Conservation (phyloP, 2,888 invertebrate species). For the Sphaerophoria rueppellii region DNA sequence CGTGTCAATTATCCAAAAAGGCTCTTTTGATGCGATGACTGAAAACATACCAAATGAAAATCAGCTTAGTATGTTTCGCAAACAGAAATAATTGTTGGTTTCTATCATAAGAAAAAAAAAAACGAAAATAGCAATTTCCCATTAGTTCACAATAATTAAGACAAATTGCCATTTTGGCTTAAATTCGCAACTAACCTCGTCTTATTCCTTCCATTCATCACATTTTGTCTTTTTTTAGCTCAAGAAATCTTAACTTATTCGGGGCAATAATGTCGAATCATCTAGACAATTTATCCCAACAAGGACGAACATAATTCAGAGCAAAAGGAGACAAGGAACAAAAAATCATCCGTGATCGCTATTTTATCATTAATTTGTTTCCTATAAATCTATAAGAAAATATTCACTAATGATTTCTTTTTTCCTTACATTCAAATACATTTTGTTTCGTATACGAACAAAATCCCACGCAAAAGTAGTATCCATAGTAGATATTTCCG, state of each 20-base stretch:
- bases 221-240: neutral
- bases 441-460: neutral
- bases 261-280: constrained; percentile 38
- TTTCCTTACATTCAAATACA: neutral
- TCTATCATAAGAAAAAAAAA: neutral
- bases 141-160: constrained; percentile 4
- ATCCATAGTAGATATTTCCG: neutral
- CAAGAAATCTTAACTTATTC: constrained; percentile 31
- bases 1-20: no score
- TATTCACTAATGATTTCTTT: constrained; percentile 37
- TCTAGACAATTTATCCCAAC: constrained; percentile 31
- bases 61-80: no score
- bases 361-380: constrained; percentile 33
- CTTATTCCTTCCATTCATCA: constrained; percentile 25
- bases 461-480: constrained; percentile 1
- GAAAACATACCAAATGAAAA: no score
- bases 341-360: constrained; percentile 16
- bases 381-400: constrained; percentile 19
- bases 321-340: constrained; percentile 1
- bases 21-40: no score
- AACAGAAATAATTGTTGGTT: no score
- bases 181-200: constrained; percentile 2
- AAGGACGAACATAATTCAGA: constrained; percentile 25
- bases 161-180: constrained; percentile 21
- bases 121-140: constrained; percentile 7